Conservation (phyloP, 1,140 invertebrate species). For the Psix sp. region DNA sequence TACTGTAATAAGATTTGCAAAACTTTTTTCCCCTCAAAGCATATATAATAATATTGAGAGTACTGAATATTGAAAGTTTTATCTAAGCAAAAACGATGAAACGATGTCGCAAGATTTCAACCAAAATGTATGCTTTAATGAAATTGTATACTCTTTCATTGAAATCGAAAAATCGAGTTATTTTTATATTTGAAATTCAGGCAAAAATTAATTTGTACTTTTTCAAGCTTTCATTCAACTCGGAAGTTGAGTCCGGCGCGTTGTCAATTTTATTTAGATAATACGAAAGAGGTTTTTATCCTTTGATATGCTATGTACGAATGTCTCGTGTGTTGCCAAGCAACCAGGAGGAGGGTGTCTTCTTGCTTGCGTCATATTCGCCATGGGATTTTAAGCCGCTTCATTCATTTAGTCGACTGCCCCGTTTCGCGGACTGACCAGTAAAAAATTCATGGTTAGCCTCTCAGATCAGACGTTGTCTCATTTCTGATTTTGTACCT, state of each 20-base stretch:
- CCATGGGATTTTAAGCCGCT: slow-evolving; percentile 72
- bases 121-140: slow-evolving; percentile 23
- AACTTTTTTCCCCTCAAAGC: slow-evolving; percentile 32
- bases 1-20: too few relatives aligned
- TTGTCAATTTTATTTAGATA: slow-evolving; percentile 63
- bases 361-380: slow-evolving; percentile 70
- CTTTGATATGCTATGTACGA: slow-evolving; percentile 72
- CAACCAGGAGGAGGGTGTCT: slow-evolving; percentile 71
- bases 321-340: slow-evolving; percentile 73
- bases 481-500: slow-evolving; percentile 55
- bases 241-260: slow-evolving; percentile 41
- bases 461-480: slow-evolving; percentile 60
- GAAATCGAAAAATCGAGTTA: slow-evolving; percentile 43
- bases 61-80: slow-evolving; percentile 47
- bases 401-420: slow-evolving; percentile 71
- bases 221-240: slow-evolving; percentile 50
- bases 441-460: slow-evolving; percentile 62
- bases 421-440: slow-evolving; percentile 60
- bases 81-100: slow-evolving; percentile 13
- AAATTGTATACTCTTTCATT: slow-evolving; percentile 1
- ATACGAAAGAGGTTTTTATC: slow-evolving; percentile 72
- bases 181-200: slow-evolving; percentile 53
- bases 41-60: slow-evolving; percentile 17
- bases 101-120: slow-evolving; percentile 26
- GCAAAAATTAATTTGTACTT: slow-evolving; percentile 59